These are phyloP conservation scores for Drosophila pruinosa DNA, from an alignment of 1,140 invertebrate genomes.

Conservation along the genomic window DNA sequence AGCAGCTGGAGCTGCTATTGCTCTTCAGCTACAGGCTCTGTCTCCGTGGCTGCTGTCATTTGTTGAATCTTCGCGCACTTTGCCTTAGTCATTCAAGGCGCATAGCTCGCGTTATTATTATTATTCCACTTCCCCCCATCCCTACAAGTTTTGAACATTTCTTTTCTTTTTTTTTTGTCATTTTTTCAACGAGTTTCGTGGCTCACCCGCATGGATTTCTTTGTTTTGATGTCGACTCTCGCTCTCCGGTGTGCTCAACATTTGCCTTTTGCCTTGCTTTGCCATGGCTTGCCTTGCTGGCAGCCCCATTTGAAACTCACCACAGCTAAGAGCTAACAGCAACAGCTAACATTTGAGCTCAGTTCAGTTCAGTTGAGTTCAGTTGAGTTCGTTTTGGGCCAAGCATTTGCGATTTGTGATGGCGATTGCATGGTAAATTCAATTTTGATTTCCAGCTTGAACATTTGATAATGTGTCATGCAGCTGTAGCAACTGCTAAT, in stretches of 20 bases:
- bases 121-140: slow-evolving; percentile 2
- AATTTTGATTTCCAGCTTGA: slow-evolving; percentile 66
- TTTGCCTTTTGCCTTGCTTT: slow-evolving; percentile 26
- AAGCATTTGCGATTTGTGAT: neutral
- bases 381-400: slow-evolving; percentile 6
- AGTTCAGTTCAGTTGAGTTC: slow-evolving; percentile 31
- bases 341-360: slow-evolving; percentile 43
- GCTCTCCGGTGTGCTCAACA: slow-evolving; percentile 42
- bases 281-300: neutral
- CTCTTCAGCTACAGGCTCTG: neutral
- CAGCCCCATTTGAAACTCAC: slow-evolving; percentile 56
- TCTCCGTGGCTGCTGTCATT: slow-evolving; percentile 66
- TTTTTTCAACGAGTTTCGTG: slow-evolving; percentile 57
- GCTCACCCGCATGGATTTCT: slow-evolving; percentile 53
- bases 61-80: slow-evolving; percentile 71
- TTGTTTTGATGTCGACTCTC: slow-evolving; percentile 70
- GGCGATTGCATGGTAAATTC: slow-evolving; percentile 59
- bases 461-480: slow-evolving; percentile 66
- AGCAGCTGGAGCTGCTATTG: slow-evolving; percentile 23
- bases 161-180: slow-evolving; percentile 1
- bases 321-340: slow-evolving; percentile 39
- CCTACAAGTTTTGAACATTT: too few species aligned
- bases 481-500: slow-evolving; percentile 52
- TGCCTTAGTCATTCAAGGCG: slow-evolving; percentile 63
- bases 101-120: slow-evolving; percentile 47